Percentiles rank a stretch among this genome's conserved stretches.
phyloP scores from a whole-genome alignment of 2,797 vertebrate species.

The Alca torda region DNA sequence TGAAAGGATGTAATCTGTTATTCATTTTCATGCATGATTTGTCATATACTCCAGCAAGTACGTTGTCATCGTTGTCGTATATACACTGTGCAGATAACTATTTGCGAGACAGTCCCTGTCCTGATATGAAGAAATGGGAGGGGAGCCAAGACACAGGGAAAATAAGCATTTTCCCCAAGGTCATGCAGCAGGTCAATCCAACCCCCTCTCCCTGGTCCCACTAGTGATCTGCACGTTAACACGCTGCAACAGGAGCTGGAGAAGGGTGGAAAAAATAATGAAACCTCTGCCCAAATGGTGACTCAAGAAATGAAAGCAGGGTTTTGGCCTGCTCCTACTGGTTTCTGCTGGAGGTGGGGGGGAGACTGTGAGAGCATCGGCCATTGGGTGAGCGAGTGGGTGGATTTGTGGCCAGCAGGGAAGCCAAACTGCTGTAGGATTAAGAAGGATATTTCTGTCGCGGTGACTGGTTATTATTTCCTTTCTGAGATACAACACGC shows the following conservation, averaged over 20 bases:
- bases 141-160: not conserved
- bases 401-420: constrained; percentile 6
- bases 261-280: not conserved
- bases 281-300: not conserved
- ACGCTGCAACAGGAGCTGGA: not conserved
- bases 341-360: not conserved
- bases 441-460: constrained; percentile 57
- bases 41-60: not conserved
- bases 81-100: not conserved
- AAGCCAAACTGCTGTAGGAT: constrained; percentile 35
- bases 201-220: not conserved
- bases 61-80: rapidly evolving
- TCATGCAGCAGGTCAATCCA: not conserved
- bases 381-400: constrained; percentile 49
- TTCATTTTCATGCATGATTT: not conserved
- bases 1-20: not conserved
- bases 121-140: not conserved
- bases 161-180: not conserved
- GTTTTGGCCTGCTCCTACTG: not conserved
- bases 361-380: not conserved
- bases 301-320: not conserved
- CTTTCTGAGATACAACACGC: not conserved
- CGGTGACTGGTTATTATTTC: not conserved
- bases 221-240: not conserved
- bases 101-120: not conserved